These are phyloP conservation scores for Chamaetylas fuelleborni DNA, from an alignment of 2,113 vertebrate genomes.

Conservation along the genomic window DNA sequence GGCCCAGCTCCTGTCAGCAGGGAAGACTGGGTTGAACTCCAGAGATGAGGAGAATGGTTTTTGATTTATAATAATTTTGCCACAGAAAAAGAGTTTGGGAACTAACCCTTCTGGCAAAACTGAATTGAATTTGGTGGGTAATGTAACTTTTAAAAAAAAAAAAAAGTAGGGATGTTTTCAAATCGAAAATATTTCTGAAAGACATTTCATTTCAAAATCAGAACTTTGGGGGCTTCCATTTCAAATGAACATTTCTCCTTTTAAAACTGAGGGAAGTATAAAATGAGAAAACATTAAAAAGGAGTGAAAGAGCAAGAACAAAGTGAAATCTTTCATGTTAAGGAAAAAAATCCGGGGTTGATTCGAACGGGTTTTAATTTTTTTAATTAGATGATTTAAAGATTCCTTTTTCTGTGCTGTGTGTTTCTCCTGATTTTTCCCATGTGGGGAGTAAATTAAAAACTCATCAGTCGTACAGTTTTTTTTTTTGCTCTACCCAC, in stretches of 20 bases:
- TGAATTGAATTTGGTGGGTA: neutral
- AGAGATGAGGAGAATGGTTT: neutral
- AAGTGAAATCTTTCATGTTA: neutral
- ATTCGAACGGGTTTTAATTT: neutral
- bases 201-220: neutral
- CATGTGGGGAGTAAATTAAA: neutral
- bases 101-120: neutral
- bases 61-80: neutral
- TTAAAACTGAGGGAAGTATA: neutral
- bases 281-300: neutral
- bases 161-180: neutral
- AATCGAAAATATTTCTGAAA: neutral
- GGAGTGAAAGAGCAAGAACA: neutral
- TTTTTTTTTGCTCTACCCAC: neutral
- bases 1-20: neutral
- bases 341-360: neutral
- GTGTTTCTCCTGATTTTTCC: neutral
- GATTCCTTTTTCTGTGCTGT: neutral
- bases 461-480: neutral
- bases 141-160: too few relatives aligned
- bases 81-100: neutral
- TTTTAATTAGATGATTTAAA: neutral
- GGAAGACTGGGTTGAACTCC: neutral
- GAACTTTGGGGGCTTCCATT: neutral
- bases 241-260: neutral